Percentiles rank a stretch among this genome's conserved stretches.
phyloP scores from a whole-genome alignment of 1,140 invertebrate species.

The Limonius californicus region DNA sequence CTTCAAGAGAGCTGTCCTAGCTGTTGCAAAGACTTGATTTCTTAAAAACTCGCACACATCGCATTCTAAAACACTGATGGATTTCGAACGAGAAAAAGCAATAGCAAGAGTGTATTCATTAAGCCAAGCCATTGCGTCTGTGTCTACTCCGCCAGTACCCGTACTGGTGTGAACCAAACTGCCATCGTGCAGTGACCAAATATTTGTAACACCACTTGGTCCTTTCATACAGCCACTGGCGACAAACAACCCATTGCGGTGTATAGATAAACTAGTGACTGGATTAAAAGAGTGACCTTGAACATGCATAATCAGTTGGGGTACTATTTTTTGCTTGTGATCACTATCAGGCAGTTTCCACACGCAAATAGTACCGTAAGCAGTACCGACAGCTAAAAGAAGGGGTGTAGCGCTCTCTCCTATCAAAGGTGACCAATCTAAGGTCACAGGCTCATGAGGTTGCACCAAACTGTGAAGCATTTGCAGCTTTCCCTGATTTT shows the following conservation, averaged over 20 bases:
- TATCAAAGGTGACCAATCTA: slow-evolving; percentile 52
- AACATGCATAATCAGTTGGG: slow-evolving; percentile 46
- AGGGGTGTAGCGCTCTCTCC: slow-evolving; percentile 41
- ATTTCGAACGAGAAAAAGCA: slow-evolving; percentile 55
- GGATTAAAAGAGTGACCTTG: slow-evolving; percentile 55
- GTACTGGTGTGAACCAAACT: slow-evolving; percentile 56
- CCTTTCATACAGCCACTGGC: slow-evolving; percentile 52
- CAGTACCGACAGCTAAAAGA: slow-evolving; percentile 50
- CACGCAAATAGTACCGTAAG: slow-evolving; percentile 52
- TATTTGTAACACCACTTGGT: slow-evolving; percentile 57
- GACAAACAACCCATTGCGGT: slow-evolving; percentile 53
- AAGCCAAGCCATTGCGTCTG: slow-evolving; percentile 51
- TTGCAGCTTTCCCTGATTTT: slow-evolving; percentile 44
- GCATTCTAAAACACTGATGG: slow-evolving; percentile 52
- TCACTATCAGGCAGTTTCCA: slow-evolving; percentile 51
- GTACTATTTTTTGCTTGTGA: slow-evolving; percentile 31
- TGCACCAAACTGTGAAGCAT: slow-evolving; percentile 46
- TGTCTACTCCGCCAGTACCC: slow-evolving; percentile 53
- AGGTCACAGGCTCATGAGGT: slow-evolving; percentile 45
- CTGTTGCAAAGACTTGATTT: slow-evolving; percentile 50
- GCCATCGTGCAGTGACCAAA: slow-evolving; percentile 62
- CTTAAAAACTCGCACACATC: slow-evolving; percentile 46
- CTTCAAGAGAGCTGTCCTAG: slow-evolving; percentile 51
- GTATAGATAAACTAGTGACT: slow-evolving; percentile 53
- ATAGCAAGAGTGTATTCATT: slow-evolving; percentile 48